Base-by-base conservation (phyloP, 2,888 invertebrate species). In the Timema cristinae region DNA sequence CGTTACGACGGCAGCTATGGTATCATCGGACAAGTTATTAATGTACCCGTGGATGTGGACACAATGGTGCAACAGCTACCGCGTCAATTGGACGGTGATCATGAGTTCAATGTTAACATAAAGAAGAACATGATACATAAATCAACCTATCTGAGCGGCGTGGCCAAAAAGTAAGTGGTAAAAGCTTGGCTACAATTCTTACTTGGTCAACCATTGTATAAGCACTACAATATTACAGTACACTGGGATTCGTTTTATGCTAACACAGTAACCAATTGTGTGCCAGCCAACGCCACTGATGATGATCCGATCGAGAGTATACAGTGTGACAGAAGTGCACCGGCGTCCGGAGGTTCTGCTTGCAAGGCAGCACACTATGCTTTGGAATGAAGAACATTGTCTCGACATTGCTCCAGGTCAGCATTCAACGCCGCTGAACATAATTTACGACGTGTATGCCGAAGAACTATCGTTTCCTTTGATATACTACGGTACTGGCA, bases 381-480 rank as follows among this genome's bases (percentile, higher is more conserved):
- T 78, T 50, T 78, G 77, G 78, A 61, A 50, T 32, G 72, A 74
- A 11, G 78, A 78, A 10, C 47, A 73, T 77, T 69, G 69, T 67
- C 76, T 8, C 13, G 61, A 8, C 74, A 73, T 75, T 75, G 75
- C 50, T 76, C 76, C 0, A 75, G 75, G n/a, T 10, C 76, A 80
- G 59, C 74, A 61, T 73, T 74, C 75, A n/a, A 76, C 63, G 6
- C 79, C 80, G 54, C n/a, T 75, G 76, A 0, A 79, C 77, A 77
- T 80, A 70, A 75, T 82, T 52, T 13, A 48, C 66, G 82, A 82
- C 75, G 76, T 76, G 73, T 79, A 81, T 77, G 81, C 81, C 11
- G 82, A 82, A 79, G n/a, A 82, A 71, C 69, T 82, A 16, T 81
- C 82, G 6, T 82, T 83, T 77, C 82, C 81, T 6, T n/a, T 72